These are phyloP conservation scores for Phrynocephalus versicolor DNA, from an alignment of 2,113 vertebrate species.

Conservation along the genomic window DNA sequence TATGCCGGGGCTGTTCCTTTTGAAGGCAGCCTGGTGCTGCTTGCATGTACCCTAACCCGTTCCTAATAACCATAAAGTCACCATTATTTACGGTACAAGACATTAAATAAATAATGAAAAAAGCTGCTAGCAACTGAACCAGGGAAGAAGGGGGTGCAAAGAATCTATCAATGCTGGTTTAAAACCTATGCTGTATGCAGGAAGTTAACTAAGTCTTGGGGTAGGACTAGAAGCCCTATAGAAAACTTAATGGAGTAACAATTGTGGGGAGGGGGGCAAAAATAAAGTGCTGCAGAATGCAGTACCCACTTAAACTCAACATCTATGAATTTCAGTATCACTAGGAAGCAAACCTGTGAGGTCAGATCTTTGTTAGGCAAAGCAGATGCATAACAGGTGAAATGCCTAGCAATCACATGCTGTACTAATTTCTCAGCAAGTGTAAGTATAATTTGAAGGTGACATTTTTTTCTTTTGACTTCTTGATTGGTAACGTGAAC, in stretches of 20 bases:
- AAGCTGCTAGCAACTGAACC: conserved; percentile 73
- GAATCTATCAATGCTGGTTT: conserved; percentile 66
- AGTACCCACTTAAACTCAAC: not conserved
- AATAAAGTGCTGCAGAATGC: not conserved
- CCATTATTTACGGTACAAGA: conserved; percentile 99
- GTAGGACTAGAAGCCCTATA: not conserved
- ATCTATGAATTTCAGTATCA: not conserved
- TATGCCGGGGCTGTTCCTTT: conserved; percentile 93
- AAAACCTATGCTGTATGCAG: conserved; percentile 59
- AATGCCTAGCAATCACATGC: not conserved
- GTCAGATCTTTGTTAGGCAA: not conserved
- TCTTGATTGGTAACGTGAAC: not conserved
- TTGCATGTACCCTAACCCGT: conserved; percentile 90
- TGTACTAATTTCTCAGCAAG: not conserved
- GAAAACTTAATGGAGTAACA: conserved; percentile 35
- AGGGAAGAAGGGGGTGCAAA: conserved; percentile 71
- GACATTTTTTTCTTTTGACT: not conserved
- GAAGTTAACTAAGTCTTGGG: conserved; percentile 21
- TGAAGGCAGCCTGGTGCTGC: conserved; percentile 88
- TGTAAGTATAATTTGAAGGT: not conserved
- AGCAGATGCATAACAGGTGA: not conserved
- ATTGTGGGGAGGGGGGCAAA: not conserved
- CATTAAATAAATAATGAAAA: conserved; percentile 94
- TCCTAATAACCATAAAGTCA: conserved; percentile 99
- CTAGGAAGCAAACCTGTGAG: not conserved